Evolutionary conservation across 2,113 vertebrate genomes (phyloP), one percentile per base, ranked within the genome.

Genomic region (Lamprotornis superbus): DNA sequence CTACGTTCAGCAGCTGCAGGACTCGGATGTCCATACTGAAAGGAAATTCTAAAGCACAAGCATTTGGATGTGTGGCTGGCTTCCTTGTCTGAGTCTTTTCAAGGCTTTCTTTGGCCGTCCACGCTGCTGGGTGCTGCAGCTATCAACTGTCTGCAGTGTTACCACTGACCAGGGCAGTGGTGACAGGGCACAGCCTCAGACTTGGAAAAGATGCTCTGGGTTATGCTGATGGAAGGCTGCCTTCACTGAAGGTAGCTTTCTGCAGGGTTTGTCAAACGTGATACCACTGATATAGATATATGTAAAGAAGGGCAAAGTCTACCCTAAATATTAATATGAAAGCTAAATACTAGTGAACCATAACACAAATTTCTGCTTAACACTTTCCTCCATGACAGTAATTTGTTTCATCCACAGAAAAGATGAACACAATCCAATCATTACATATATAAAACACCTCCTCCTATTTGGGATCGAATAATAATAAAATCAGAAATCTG

Each of bases 1-100:
- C 96, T 88, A 91, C 39, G 69, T 92, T 93, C 76, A 91, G 96
- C 98, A 98, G 98, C 98, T 98, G 98, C 90, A 81, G 87, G 89
- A 96, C 96, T 98, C 98, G 96, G 97, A 98, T 98, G 97, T 95
- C 95, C 93, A 96, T 70, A 80, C 83, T 82, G 93, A 97, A 98
- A 96, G 94, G 80, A 91, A 97, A 97, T 97, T 97, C 97, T 97
- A 97, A 98, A 97, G 97, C 96, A 97, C 61, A 97, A 96, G 96
- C 97, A 97, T 97, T 97, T 82, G 90, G 92, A 94, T 97, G 83
- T 93, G 87, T 74, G 92, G 96, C 95, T 96, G 87, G 83, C 91
- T 98, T 95, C 97, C 92, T 97, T 4, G 39, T 96, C 81, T 96
- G 89, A 85, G 69, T 33, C 94, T 92, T 95, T 97, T 97, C 85